Conservation (phyloP, 2,888 invertebrate species). For the Ptychoptera contaminata region DNA sequence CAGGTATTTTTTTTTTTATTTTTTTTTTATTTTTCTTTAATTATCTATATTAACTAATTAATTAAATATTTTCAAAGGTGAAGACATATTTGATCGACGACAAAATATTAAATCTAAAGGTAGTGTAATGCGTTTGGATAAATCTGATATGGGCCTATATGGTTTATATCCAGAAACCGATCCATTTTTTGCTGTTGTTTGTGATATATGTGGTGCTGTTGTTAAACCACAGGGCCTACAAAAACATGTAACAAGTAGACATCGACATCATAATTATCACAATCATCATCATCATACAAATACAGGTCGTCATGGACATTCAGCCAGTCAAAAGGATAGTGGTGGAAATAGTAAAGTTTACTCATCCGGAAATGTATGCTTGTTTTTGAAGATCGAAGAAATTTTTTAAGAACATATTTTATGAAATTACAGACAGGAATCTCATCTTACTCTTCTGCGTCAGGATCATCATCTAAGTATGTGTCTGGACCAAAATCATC, state of each 20-base stretch:
- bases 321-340: too few species aligned
- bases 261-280: slow-evolving; percentile 15
- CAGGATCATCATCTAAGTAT: too few species aligned
- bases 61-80: not conserved
- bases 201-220: slow-evolving; percentile 59
- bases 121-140: slow-evolving; percentile 37
- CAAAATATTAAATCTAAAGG: slow-evolving; percentile 12
- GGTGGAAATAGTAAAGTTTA: too few species aligned
- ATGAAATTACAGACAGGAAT: too few species aligned
- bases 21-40: too few species aligned
- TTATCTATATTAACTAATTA: too few species aligned
- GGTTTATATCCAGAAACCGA: slow-evolving; percentile 66
- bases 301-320: too few species aligned
- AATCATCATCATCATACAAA: not conserved
- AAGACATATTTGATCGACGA: not conserved
- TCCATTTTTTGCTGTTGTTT: slow-evolving; percentile 58
- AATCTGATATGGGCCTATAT: slow-evolving; percentile 54
- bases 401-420: too few species aligned
- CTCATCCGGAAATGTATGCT: too few species aligned
- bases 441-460: too few species aligned
- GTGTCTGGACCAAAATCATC: too few species aligned
- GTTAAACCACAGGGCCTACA: slow-evolving; percentile 65
- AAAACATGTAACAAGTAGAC: slow-evolving; percentile 49
- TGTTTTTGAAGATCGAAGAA: too few species aligned
- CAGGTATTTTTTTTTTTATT: slow-evolving; percentile 44